Base-by-base conservation (phyloP, 2,113 vertebrate genomes). In the Eurystomus gularis region DNA sequence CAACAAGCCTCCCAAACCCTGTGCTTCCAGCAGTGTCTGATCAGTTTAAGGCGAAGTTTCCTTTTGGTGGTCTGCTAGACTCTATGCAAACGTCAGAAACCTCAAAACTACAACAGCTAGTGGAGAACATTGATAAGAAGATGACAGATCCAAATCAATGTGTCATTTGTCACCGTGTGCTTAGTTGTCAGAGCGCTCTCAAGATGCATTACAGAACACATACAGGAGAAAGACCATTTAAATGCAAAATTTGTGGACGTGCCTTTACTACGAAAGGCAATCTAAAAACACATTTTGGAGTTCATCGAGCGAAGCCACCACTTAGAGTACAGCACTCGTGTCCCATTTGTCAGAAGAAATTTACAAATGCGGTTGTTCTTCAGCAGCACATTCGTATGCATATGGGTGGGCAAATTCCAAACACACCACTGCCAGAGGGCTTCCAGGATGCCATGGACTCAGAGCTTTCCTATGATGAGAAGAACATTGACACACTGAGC, bases 61-160 rank as follows among this genome's bases (percentile, higher is more conserved):
- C 99, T 13, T 99, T 99, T 14, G 99, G 99, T 35, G 99, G 99
- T 93, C 99, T 99, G 91, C 98, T 99, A 52, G 99, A 99, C 98
- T 99, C 99, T 98, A 99, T 99, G 99, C 99, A 99, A 98, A 99
- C 99, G 2, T 99, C 99, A 76, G 99, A 99, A 97, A 99, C 99
- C 96, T 99, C 99, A 84, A 99, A 99, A 95, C 97, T 99, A 64
- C 99, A 99, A 97, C 99, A 99, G 97, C 97, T 99, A 82, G 99
- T 99, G 71, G 99, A 99, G 97, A 99, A 99, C 96, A 99, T 99
- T 81, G 99, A 99, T 97, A 99, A 99, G 98, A 99, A 99, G 97
- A 99, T 99, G 99, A 99, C 99, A 5, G 99, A 99, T 96, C 99
- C 99, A 35, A 99, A 99, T 98, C 99, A 99, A 93, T 99, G 99